Evolutionary conservation across 2,113 vertebrate genomes (phyloP), one percentile per base, ranked within the genome.

Genomic region (Trogon melanurus): DNA sequence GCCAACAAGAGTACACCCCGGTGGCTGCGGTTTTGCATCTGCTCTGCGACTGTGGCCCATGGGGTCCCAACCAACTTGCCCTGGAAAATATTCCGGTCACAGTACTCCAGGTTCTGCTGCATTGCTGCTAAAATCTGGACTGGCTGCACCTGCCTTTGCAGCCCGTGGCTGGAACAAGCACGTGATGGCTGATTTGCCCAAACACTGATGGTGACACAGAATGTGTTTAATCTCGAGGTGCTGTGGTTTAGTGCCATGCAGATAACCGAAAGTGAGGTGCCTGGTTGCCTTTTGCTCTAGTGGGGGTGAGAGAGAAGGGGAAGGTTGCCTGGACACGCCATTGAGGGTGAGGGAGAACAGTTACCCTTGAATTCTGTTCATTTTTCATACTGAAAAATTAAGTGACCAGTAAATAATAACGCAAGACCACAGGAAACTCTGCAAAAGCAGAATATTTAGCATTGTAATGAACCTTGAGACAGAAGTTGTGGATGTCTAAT

Each of bases 51-150:
- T 54, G 90, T 79, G 45, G 54, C 22, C 62, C 15, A 1, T 30
- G 45, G 51, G 80, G 53, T 79, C 83, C 89, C 56, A n/a, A 71
- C 45, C 75, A 86, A 25, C 79, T 70, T 91, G 81, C 65, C 89
- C 58, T 84, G 65, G 85, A 84, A 89, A 79, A 66, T 78, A 89
- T 94, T 93, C 74, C 72, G 51, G 54, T 88, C 34, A 25, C 53
- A 88, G 13, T 90, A 50, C 45, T 89, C 95, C 60, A 13, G 72
- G 66, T 97, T 96, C 79, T 97, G 38, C 97, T 97, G 98, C 97
- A 97, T 95, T 98, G 96, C 96, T 95, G 93, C 96, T 78, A 87
- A 94, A 90, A 95, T 88, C 92, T 74, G 92, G 92, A 93, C 61
- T 9, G 12, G 76, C 91, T 79, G 84, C 79, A 91, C 74, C 25